phyloP scores from a whole-genome alignment of 1,140 invertebrate genomes.

The Melitaea cinxia region DNA sequence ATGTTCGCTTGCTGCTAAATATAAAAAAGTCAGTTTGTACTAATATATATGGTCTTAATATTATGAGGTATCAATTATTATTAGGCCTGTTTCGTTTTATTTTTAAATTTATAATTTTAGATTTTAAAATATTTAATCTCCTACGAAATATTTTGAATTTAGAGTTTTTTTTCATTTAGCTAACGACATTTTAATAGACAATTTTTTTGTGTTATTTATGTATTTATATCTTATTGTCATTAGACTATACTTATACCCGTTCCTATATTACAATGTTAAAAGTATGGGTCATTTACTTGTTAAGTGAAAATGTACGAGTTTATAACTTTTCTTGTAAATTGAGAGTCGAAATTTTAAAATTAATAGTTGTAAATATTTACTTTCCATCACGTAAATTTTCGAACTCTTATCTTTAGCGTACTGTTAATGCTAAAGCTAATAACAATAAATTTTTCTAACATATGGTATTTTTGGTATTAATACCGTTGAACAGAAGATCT shows the following conservation, averaged over 20 bases:
- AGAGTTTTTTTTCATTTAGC: too few species aligned
- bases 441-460: slow-evolving; percentile 31
- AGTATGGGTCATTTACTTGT: background rate
- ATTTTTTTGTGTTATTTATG: too few species aligned
- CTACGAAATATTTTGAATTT: too few species aligned
- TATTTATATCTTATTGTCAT: too few species aligned
- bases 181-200: too few species aligned
- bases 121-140: too few species aligned
- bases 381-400: slow-evolving; percentile 65
- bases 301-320: slow-evolving; percentile 20
- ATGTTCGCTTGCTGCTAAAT: slow-evolving; percentile 37
- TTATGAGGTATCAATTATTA: too few species aligned
- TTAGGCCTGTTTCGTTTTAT: too few species aligned
- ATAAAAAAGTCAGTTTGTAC: slow-evolving; percentile 26
- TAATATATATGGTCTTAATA: too few species aligned
- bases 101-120: too few species aligned
- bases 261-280: too few species aligned
- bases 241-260: too few species aligned
- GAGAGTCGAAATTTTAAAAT: slow-evolving; percentile 44
- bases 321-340: slow-evolving; percentile 24
- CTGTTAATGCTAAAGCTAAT: slow-evolving; percentile 63
- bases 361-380: slow-evolving; percentile 60
- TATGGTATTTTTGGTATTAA: slow-evolving; percentile 5
- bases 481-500: background rate
- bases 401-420: slow-evolving; percentile 72